Evolutionary conservation across 2,113 vertebrate species (phyloP).

Genomic region (Sapajus apella): DNA sequence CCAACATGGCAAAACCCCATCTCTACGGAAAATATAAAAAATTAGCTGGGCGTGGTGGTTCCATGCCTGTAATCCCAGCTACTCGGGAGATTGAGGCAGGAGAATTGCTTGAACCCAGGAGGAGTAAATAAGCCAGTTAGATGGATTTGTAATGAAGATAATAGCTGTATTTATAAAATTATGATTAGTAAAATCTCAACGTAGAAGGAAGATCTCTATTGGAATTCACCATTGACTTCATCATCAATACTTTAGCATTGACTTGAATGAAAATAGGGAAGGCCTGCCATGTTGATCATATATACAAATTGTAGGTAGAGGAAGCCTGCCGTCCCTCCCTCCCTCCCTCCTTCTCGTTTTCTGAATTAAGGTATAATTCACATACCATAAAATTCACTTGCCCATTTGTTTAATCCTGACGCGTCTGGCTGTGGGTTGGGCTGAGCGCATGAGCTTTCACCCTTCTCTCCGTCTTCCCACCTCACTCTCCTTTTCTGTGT

Average conservation of each 20-base stretch:
- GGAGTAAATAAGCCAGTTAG: neutral
- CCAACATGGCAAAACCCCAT: no score
- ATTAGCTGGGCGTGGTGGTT: no score
- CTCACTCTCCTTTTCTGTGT: no score
- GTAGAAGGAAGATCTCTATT: neutral
- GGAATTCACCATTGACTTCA: neutral
- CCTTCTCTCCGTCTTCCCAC: no score
- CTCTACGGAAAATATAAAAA: no score
- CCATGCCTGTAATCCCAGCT: no score
- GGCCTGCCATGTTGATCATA: no score
- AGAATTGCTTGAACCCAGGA: no score
- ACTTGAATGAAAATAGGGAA: neutral
- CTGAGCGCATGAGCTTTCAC: rapidly evolving
- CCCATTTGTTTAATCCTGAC: neutral
- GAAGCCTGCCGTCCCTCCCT: neutral
- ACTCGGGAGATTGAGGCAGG: no score
- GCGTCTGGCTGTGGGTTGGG: neutral
- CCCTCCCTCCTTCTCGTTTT: no score
- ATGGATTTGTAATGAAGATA: neutral
- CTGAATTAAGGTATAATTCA: neutral
- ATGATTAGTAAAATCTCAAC: neutral
- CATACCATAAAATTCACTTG: neutral
- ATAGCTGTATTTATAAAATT: neutral
- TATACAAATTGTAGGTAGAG: neutral
- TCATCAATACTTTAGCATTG: neutral